phyloP scores from a whole-genome alignment of 2,113 vertebrate species.

The Percina caprodes region DNA sequence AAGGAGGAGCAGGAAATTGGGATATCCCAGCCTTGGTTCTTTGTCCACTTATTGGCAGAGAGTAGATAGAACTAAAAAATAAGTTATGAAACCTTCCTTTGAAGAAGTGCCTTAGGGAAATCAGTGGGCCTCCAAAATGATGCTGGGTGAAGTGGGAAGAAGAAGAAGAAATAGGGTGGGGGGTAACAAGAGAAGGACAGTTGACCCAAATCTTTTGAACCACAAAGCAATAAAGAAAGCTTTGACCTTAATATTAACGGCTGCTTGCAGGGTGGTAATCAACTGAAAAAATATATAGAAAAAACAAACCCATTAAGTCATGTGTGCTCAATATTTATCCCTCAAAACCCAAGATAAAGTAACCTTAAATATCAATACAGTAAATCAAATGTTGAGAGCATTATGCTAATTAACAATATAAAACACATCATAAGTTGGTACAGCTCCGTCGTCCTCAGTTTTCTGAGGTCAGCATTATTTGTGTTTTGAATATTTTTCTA shows the following conservation, averaged over 20 bases:
- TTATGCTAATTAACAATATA: not conserved
- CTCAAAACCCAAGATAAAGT: not conserved
- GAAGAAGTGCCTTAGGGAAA: constrained; percentile 45
- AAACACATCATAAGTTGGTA: not conserved
- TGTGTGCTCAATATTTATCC: not conserved
- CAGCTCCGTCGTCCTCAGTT: not conserved
- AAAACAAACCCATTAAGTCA: not conserved
- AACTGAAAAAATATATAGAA: not conserved
- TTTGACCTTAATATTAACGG: constrained; percentile 46
- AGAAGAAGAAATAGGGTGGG: not conserved
- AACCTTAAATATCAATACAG: not conserved
- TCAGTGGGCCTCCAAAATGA: constrained; percentile 20
- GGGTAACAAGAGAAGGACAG: constrained; percentile 23
- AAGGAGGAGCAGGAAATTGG: constrained; percentile 52
- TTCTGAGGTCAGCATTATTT: not conserved
- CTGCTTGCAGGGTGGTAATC: constrained; percentile 18
- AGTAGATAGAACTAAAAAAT: constrained; percentile 46
- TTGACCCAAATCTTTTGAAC: constrained; percentile 70
- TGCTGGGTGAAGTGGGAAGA: constrained; percentile 14
- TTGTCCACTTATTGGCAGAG: constrained; percentile 67
- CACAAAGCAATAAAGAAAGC: constrained; percentile 37
- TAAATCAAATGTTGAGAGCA: not conserved
- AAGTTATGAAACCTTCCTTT: constrained; percentile 61
- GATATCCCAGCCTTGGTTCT: constrained; percentile 71
- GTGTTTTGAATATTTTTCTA: not conserved